phyloP scores from a whole-genome alignment of 2,888 invertebrate genomes.

The Erynnis tages region DNA sequence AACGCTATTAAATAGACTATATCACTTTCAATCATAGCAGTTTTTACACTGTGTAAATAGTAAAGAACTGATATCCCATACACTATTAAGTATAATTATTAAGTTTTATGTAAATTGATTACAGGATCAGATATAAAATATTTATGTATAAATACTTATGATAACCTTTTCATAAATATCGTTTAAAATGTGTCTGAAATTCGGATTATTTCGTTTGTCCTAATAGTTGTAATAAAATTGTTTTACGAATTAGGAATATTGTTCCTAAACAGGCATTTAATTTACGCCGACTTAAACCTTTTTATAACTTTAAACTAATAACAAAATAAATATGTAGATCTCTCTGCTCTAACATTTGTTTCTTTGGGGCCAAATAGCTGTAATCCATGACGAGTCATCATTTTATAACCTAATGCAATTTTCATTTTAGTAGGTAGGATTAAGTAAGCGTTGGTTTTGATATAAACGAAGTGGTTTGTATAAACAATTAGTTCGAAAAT shows the following conservation, averaged over 20 bases:
- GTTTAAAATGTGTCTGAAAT: neutral
- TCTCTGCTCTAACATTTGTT: conserved; percentile 64
- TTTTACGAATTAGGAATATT: conserved; percentile 14
- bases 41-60: conserved; percentile 5
- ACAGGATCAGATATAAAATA: conserved; percentile 8
- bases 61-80: conserved; percentile 16
- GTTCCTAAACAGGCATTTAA: conserved; percentile 56
- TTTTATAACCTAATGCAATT: conserved; percentile 27
- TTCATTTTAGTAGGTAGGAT: conserved; percentile 16
- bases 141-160: conserved; percentile 7
- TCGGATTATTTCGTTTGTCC: neutral
- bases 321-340: conserved; percentile 45
- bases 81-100: conserved; percentile 13
- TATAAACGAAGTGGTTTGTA: neutral
- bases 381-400: conserved; percentile 77
- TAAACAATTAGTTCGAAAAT: conserved; percentile 3
- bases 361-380: conserved; percentile 77
- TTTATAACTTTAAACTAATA: conserved; percentile 15
- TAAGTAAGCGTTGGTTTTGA: conserved; percentile 6
- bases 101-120: conserved; percentile 12
- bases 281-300: conserved; percentile 39
- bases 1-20: conserved; percentile 49
- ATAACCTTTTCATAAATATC: neutral
- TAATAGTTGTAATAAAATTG: neutral
- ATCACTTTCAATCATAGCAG: conserved; percentile 12